Evolutionary conservation across 2,888 invertebrate genomes (phyloP), one percentile per base, ranked within the genome.

Genomic region (Tipula confusa): DNA sequence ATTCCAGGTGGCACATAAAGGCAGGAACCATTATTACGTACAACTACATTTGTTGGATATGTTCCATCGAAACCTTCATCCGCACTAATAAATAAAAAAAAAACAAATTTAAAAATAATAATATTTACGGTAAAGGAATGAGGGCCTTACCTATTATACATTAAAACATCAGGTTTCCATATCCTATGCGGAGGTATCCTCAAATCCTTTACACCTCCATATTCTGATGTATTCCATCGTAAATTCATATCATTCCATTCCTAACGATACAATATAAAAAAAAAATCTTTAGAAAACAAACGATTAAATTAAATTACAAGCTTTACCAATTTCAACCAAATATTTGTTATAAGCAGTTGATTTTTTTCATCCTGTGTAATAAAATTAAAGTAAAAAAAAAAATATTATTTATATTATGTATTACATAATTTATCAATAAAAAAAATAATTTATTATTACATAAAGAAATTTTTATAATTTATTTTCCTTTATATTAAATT

Each of bases 191-290:
- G 97, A 86, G 98, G 98, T 90, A 99, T 96, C 89, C 98, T 93
- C 87, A 99, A 93, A 91, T 97, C 97, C 91, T 95, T 95, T 84
- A 99, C 96, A 86, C 97, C 97, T 85, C 98, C 99, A 90, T 96
- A 99, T 89, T 99, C 97, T 86, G 96, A 95, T 87, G 96, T 95
- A 91, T 98, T 97, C 99, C 99, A 99, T 90, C 96, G 93, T 90
- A 99, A 93, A 92, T 99, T 99, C 92, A 97, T 96, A 91, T 99
- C 99, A 90, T 96, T 97, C 99, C 99, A 99, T 92, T 97, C 97
- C 98, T 98, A 91, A 85, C 18, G 24, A 11, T 43, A 80, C n/a
- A 64, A 64, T 29, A 28, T 79, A 79, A 3, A 28, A 28, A 82
- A 80, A 79, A 29, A 28, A 83, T 79, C 11, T 31, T 33, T 18